A percentile compares a stretch with the other conserved stretches of the same genome.
phyloP scores from a whole-genome alignment of 92 coral and sea anemone genomes.

The Epizoanthus ramosus region DNA sequence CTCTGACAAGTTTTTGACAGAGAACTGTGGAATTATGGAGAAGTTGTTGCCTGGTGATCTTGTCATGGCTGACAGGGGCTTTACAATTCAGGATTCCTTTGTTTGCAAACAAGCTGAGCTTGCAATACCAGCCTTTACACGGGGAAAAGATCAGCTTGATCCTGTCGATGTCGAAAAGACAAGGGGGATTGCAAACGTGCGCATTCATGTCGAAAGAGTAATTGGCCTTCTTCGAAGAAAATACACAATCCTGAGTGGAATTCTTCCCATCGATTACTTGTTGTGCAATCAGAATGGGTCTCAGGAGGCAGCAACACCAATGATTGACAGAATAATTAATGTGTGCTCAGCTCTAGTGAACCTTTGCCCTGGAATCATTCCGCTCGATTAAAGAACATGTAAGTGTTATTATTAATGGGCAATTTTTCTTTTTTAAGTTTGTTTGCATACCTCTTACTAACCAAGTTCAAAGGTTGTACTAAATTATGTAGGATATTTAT shows the following conservation, averaged over 20 bases:
- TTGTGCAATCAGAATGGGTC: slow-evolving; percentile 10
- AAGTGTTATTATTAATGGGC: no score
- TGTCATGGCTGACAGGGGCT: not conserved
- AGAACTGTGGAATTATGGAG: slow-evolving; percentile 40
- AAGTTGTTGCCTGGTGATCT: slow-evolving; percentile 24
- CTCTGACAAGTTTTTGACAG: slow-evolving; percentile 50
- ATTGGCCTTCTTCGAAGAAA: slow-evolving; percentile 38
- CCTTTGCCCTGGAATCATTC: slow-evolving; percentile 37
- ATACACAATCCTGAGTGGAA: slow-evolving; percentile 26
- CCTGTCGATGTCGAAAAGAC: slow-evolving; percentile 46
- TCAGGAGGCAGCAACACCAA: slow-evolving; percentile 21
- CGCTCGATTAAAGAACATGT: not conserved
- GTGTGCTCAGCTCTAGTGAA: slow-evolving; percentile 46
- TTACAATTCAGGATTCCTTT: slow-evolving; percentile 18
- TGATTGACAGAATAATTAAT: slow-evolving; percentile 51
- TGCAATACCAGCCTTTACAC: slow-evolving; percentile 45
- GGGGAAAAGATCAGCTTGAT: slow-evolving; percentile 37
- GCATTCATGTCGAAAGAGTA: slow-evolving; percentile 49
- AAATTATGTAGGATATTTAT: no score
- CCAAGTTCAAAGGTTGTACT: no score
- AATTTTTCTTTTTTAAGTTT: no score
- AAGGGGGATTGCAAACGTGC: slow-evolving; percentile 48
- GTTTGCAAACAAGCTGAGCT: slow-evolving; percentile 32
- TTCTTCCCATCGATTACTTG: slow-evolving; percentile 27
- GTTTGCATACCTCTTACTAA: no score